Conservation (phyloP, 2,113 vertebrate genomes). For the Struthidea cinerea region DNA sequence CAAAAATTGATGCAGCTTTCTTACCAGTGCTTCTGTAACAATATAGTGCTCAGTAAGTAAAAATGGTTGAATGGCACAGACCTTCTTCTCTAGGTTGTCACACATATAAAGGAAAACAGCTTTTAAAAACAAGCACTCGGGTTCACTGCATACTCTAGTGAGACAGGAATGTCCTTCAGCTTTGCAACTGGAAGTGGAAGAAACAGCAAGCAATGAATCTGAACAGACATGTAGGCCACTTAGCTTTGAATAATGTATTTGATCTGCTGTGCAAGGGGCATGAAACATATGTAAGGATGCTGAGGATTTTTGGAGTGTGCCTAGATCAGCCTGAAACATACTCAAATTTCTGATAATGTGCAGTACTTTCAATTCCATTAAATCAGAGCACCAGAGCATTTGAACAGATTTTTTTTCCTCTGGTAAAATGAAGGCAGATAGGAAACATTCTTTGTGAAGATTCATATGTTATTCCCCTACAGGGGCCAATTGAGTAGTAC, state of each 20-base stretch:
- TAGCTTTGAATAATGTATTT: background rate
- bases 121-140: background rate
- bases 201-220: background rate
- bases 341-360: background rate
- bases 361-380: background rate
- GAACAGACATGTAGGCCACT: background rate
- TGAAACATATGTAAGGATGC: background rate
- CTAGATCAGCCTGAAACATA: background rate
- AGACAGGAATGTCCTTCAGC: background rate
- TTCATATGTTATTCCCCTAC: background rate
- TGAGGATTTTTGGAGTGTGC: background rate
- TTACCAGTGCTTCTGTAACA: background rate
- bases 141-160: background rate
- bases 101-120: background rate
- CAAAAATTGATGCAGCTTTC: constrained; percentile 1
- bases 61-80: background rate
- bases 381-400: background rate
- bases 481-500: background rate
- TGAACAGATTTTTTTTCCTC: background rate
- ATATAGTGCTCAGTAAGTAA: background rate
- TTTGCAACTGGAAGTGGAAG: background rate
- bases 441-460: background rate
- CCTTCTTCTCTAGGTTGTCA: background rate
- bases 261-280: background rate
- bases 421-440: background rate